Percentiles rank a stretch among this genome's conserved stretches.
Conservation (phyloP, 2,797 vertebrate genomes). For the Champsocephalus gunnari region DNA sequence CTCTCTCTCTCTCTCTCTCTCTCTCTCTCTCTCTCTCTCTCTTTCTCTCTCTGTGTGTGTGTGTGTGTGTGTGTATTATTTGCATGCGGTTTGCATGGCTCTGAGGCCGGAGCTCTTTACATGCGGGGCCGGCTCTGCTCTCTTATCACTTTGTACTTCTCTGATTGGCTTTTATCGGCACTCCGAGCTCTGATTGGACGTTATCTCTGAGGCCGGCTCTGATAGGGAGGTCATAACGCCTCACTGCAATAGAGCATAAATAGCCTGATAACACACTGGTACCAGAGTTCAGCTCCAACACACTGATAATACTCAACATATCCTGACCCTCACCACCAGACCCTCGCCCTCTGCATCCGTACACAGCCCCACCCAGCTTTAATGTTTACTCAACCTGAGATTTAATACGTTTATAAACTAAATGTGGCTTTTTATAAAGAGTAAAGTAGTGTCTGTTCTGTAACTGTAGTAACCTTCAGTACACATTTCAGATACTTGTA, state of each 20-base stretch:
- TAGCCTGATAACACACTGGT: conserved; percentile 62
- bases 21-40: no score
- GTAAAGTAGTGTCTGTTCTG: no score
- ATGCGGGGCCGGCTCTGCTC: conserved; percentile 60
- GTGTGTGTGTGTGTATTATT: conserved; percentile 41
- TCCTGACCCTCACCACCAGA: conserved; percentile 29
- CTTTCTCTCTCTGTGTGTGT: neutral
- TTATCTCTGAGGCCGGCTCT: conserved; percentile 64
- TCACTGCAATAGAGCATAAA: conserved; percentile 63
- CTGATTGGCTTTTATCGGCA: conserved; percentile 74
- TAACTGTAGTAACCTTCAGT: neutral
- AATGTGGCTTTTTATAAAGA: neutral
- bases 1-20: no score
- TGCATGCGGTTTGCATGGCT: conserved; percentile 57
- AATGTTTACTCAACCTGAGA: neutral
- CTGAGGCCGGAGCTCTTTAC: conserved; percentile 56
- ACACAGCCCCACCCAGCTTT: neutral
- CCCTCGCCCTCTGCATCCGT: neutral
- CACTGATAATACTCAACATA: conserved; percentile 47
- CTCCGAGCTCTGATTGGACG: conserved; percentile 72
- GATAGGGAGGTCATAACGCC: conserved; percentile 68
- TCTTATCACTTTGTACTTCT: conserved; percentile 70
- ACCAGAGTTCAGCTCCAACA: conserved; percentile 44
- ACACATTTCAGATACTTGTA: neutral
- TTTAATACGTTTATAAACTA: neutral